Base-by-base conservation (phyloP, 2,888 invertebrate genomes). In the Eulithis prunata region DNA sequence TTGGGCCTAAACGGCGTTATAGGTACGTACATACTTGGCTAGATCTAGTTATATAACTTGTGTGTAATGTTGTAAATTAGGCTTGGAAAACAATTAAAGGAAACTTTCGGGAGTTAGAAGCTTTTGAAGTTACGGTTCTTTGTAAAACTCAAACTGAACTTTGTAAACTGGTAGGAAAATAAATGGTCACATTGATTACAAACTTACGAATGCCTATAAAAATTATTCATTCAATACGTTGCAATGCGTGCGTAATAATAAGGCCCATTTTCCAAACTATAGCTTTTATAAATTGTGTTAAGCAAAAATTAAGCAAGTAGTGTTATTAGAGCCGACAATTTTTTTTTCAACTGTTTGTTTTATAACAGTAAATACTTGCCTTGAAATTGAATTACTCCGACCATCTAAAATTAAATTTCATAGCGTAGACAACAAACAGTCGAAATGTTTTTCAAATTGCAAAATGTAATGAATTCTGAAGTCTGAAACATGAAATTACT, bases 401-500 rank as follows among this genome's bases (percentile, higher is more conserved):
- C 57, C 36, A 47, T 32, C 28, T 52, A 21, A 43, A 58, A 59
- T 43, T 53, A 57, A 56, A 61, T 62, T 57, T 57, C n/a, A 54
- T 45, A 55, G 51, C 51, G 55, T 47, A 46, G 28, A 32, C 32
- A 64, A 41, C 38, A 57, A 61, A 65, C 61, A 65, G 49, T 28
- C 47, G 54, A 62, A 58, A 66, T 11, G 10, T 10, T 10, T 11
- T 10, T 41, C 60, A 61, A 47, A 57, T 54, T 57, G 36, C 61
- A 12, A 57, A 66, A 66, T 55, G 41, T 54, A 66, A 66, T 62
- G 55, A 66, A 66, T 6, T 32, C 21, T 32, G 32, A 21, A 21
- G 41, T 14, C 57, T 62, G 45, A 64, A 14, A 21, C 49, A 66
- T 66, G 14, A 38, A 58, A 62, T 66, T 66, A 62, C 62, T 38